Evolutionary conservation across 2,113 vertebrate species (phyloP).

Genomic region (Myodes glareolus): DNA sequence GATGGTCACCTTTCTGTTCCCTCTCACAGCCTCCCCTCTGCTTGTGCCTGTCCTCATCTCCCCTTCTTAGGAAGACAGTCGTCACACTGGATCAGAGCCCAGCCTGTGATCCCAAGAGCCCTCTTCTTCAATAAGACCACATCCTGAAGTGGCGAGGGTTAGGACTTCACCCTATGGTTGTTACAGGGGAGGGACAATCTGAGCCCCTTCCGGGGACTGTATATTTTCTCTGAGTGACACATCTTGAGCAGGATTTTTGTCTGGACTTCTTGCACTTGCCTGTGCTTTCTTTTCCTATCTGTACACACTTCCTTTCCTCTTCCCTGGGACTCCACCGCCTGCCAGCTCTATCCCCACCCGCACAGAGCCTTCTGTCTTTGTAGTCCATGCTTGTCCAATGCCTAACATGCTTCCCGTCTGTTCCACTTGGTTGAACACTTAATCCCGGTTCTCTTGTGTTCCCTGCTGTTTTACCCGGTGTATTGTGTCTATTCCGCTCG

Average conservation of each 20-base stretch:
- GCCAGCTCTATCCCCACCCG: not conserved
- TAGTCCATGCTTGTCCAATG: not conserved
- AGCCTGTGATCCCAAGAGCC: not conserved
- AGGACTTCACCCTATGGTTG: not conserved
- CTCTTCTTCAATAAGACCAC: not conserved
- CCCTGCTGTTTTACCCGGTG: not conserved
- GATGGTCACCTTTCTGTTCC: not conserved
- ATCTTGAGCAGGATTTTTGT: not conserved
- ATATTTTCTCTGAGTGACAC: not conserved
- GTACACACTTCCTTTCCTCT: not conserved
- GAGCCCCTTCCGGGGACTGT: not conserved
- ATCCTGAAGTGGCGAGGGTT: not conserved
- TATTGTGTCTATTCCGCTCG: not conserved
- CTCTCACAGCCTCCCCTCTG: not conserved
- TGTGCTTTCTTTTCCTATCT: not conserved
- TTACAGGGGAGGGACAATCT: not conserved
- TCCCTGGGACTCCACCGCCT: not conserved
- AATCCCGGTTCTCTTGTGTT: not conserved
- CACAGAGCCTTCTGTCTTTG: not conserved
- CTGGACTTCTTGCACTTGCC: slow-evolving; percentile 29
- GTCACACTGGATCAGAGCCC: not conserved
- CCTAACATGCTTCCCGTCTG: not conserved
- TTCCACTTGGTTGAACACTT: not conserved
- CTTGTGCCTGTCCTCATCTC: not conserved
- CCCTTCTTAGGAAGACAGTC: not conserved